These are phyloP conservation scores for Oncorhynchus gorbuscha DNA, from an alignment of 2,113 vertebrate species.

Conservation along the genomic window DNA sequence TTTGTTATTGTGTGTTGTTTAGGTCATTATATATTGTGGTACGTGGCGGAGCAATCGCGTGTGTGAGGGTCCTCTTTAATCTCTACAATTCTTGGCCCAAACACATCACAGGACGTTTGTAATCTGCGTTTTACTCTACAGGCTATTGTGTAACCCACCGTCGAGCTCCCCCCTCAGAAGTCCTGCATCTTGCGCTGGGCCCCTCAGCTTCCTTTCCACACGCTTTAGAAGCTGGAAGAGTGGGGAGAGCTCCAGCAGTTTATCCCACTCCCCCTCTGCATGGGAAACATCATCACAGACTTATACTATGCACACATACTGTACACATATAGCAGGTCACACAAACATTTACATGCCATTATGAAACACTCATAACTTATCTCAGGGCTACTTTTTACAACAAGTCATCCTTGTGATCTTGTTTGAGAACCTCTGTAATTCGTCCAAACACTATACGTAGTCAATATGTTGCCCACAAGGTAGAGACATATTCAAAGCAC, in stretches of 20 bases:
- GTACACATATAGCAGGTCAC: neutral
- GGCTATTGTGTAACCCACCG: slow-evolving; percentile 28
- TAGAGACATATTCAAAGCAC: no score
- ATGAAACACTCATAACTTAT: no score
- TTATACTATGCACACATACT: no score
- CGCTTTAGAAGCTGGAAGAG: slow-evolving; percentile 74
- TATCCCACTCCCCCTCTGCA: slow-evolving; percentile 64
- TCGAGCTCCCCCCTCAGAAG: slow-evolving; percentile 31
- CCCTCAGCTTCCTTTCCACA: slow-evolving; percentile 62
- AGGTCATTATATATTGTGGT: neutral
- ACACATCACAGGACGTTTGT: no score
- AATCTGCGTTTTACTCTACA: neutral
- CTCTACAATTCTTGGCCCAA: neutral
- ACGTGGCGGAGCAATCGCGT: neutral
- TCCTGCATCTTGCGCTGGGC: slow-evolving; percentile 45
- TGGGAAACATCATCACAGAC: neutral
- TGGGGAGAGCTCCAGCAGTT: slow-evolving; percentile 54
- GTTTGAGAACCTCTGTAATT: no score
- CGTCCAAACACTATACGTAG: no score
- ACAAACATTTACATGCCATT: no score
- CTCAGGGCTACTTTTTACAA: no score
- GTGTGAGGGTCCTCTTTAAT: neutral
- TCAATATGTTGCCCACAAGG: no score
- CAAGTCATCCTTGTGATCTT: no score
- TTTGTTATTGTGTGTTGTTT: neutral